Base-by-base conservation (phyloP, 2,888 invertebrate genomes). In the Nysson spinosus region DNA sequence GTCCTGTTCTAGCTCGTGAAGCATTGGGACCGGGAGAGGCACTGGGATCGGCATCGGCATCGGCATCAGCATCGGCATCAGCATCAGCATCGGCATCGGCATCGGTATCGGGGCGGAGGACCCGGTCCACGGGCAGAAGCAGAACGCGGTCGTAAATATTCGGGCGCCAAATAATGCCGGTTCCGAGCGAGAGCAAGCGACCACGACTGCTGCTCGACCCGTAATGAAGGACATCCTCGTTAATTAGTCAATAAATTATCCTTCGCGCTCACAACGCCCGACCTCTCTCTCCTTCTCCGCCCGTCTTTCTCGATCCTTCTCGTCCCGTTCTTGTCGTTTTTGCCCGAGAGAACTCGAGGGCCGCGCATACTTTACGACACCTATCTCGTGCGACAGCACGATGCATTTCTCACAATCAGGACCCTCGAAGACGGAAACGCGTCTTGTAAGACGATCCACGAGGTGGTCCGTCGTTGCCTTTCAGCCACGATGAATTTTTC, bases 231-330 rank as follows among this genome's bases (percentile, higher is more conserved):
- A 86, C 86, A 86, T 82, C 82, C 83, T 83, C 83, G 85, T 87
- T 87, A 87, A 87, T 87, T 87, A 87, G 86, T 82, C 85, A 80
- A 85, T 87, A 87, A 87, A 87, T 87, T 87, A 85, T 84, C 81
- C 83, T 80, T 82, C 82, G 80, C 78, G 80, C 78, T 76, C 79
- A 80, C 78, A 78, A 82, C 74, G 77, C 72, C 63, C 73, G 74
- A 69, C 65, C 69, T 70, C 69, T 63, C 63, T 61, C 46, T 39
- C 51, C 35, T 30, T 28, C 56, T 60, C 42, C 32, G 40, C 32
- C 66, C 28, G 30, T 51, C 49, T 32, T 24, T 49, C 47, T 62
- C 58, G 52, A 58, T 64, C 62, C 43, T 52, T 20, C 35, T 70
- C 43, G 35, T 57, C 61, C 50, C 35, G 32, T 22, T 50, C 35